Conservation (phyloP, 2,797 vertebrate genomes). For the Echiichthys vipera region DNA sequence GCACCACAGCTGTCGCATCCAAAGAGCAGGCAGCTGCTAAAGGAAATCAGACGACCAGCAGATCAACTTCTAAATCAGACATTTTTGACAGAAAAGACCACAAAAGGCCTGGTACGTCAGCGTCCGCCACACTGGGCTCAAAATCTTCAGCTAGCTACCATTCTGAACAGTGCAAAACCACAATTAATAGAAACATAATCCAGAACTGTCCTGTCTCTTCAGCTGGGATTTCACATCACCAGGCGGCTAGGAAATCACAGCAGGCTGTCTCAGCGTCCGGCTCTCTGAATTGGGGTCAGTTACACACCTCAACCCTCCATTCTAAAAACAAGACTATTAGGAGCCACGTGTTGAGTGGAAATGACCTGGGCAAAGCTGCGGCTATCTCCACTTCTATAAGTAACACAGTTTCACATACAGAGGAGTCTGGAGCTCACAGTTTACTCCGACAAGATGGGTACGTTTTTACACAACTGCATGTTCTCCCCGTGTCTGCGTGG, state of each 20-base stretch:
- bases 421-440: slow-evolving; percentile 13
- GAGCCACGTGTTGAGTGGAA: slow-evolving; percentile 17
- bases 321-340: slow-evolving; percentile 46
- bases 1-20: background rate
- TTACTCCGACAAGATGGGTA: slow-evolving; percentile 50
- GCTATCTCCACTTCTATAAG: slow-evolving; percentile 5
- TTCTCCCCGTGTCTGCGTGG: no score
- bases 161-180: slow-evolving; percentile 25
- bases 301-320: slow-evolving; percentile 22
- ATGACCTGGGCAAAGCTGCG: slow-evolving; percentile 31
- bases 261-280: slow-evolving; percentile 31
- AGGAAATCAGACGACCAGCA: slow-evolving; percentile 21
- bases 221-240: slow-evolving; percentile 17
- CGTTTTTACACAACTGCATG: slow-evolving; percentile 28
- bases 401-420: slow-evolving; percentile 14
- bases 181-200: slow-evolving; percentile 16
- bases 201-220: slow-evolving; percentile 27
- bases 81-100: slow-evolving; percentile 34
- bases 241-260: slow-evolving; percentile 31
- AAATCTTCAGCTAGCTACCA: slow-evolving; percentile 6
- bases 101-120: slow-evolving; percentile 18
- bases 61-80: slow-evolving; percentile 39
- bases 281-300: slow-evolving; percentile 18
- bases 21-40: slow-evolving; percentile 37
- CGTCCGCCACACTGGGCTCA: background rate